Evolutionary conservation across 2,888 invertebrate genomes (phyloP), one percentile per base, ranked within the genome.

Genomic region (Ormia ochracea): DNA sequence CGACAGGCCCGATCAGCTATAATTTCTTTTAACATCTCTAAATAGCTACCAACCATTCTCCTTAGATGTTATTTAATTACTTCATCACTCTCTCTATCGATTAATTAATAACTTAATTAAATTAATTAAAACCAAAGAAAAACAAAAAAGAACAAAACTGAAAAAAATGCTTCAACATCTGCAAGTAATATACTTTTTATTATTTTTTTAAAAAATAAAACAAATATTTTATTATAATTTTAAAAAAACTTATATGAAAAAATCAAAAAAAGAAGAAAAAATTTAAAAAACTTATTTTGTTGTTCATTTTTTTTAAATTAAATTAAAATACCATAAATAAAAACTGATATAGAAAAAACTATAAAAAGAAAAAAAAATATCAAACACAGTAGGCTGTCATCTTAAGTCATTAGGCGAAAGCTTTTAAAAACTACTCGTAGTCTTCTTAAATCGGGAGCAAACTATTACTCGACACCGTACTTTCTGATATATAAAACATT

Each of bases 1-100:
- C 90, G 93, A 93, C 87, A 92, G 92, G 90, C 90, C 91, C 84
- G 85, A 88, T 83, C 65, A 74, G 85, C 86, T 86, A 84, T 86
- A 86, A 83, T 85, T 83, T 82, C 83, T 83, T 80, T 77, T 75
- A 85, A 82, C 85, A 87, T 83, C 82, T 80, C 38, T 82, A 84
- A 85, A 85, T 86, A 88, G 88, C 88, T 85, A 84, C 31, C 85
- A 87, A 85, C 86, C 86, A 87, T 88, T 86, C 87, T 88, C 88
- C 86, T 87, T 87, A 86, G 89, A 88, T 89, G 88, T 89, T 87
- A 85, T 75, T 80, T 66, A 76, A 72, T 12, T 66, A 80, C 72
- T 86, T 86, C 87, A 89, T 88, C 87, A 87, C 59, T 50, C 61
- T 65, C 87, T 88, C 88, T 87, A 87, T 86, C 86, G 85, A 87